phyloP scores from a whole-genome alignment of 1,140 invertebrate genomes.

The Lysiphlebus fabarum region DNA sequence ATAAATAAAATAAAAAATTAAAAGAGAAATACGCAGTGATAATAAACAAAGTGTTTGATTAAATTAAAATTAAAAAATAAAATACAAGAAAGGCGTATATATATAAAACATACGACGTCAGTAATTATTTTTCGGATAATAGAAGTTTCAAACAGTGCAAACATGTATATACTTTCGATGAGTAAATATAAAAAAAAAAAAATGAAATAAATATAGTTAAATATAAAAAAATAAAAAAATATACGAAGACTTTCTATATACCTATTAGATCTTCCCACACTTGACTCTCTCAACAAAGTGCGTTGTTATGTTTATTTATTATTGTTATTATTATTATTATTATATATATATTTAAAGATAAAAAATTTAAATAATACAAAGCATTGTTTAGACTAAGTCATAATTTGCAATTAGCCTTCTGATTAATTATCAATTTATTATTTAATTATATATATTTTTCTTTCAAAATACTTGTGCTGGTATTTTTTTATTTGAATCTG shows the following conservation, averaged over 20 bases:
- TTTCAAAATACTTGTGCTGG: constrained; percentile 30
- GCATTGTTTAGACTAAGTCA: constrained; percentile 43
- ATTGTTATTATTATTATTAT: neutral
- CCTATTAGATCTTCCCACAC: constrained; percentile 49
- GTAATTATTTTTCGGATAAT: constrained; percentile 6
- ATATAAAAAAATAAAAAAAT: constrained; percentile 20
- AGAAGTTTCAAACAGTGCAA: neutral
- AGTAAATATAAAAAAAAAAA: neutral
- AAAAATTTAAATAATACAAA: constrained; percentile 35
- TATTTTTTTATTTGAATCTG: constrained; percentile 32
- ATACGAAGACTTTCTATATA: constrained; percentile 37
- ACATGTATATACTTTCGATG: neutral
- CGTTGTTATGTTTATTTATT: constrained; percentile 1
- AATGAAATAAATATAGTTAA: neutral
- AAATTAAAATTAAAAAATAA: neutral
- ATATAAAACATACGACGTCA: neutral
- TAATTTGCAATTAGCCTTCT: constrained; percentile 52
- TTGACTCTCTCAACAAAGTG: constrained; percentile 24
- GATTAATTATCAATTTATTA: constrained; percentile 54
- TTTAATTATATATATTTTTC: constrained; percentile 48
- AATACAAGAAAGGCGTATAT: neutral
- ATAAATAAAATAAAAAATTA: neutral
- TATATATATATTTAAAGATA: no score
- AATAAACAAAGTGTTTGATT: no score
- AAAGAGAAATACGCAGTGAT: neutral